phyloP scores from a whole-genome alignment of 1,140 invertebrate species.

The Trialeurodes vaporariorum region DNA sequence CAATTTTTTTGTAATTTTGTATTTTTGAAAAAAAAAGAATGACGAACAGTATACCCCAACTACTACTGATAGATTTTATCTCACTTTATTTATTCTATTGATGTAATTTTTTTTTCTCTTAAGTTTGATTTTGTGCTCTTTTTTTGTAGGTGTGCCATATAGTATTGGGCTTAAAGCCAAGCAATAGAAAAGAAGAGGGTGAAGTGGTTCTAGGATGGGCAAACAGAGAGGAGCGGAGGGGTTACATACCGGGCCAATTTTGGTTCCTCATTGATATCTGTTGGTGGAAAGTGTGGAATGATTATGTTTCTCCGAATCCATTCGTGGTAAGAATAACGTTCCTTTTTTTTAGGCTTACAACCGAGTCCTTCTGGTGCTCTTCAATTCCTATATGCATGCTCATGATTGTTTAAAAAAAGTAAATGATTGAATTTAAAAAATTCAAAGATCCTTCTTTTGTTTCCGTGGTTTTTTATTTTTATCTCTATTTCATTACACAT shows the following conservation, averaged over 20 bases:
- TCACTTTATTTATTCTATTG: no score
- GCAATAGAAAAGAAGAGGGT: slow-evolving; percentile 62
- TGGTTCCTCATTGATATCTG: slow-evolving; percentile 74
- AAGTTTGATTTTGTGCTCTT: no score
- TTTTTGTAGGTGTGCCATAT: slow-evolving; percentile 64
- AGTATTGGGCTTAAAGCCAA: slow-evolving; percentile 70
- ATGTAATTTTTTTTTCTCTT: no score
- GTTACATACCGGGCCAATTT: slow-evolving; percentile 63
- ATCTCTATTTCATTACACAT: no score
- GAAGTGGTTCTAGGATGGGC: slow-evolving; percentile 71
- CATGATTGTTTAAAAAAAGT: background rate
- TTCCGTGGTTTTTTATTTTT: no score
- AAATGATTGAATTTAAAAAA: no score
- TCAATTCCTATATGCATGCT: background rate
- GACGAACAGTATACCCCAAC: no score
- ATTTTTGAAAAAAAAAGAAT: no score
- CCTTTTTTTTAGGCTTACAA: background rate
- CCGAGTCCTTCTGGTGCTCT: background rate
- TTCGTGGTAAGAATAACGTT: slow-evolving; percentile 10
- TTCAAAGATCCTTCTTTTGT: no score
- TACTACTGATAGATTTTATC: no score
- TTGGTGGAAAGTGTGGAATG: slow-evolving; percentile 72
- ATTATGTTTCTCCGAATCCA: slow-evolving; percentile 44
- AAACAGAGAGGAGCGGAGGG: slow-evolving; percentile 53
- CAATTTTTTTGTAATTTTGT: no score